Evolutionary conservation across 2,888 invertebrate genomes (phyloP), one percentile per base, ranked within the genome.

Genomic region (Ischnus inquisitorius): DNA sequence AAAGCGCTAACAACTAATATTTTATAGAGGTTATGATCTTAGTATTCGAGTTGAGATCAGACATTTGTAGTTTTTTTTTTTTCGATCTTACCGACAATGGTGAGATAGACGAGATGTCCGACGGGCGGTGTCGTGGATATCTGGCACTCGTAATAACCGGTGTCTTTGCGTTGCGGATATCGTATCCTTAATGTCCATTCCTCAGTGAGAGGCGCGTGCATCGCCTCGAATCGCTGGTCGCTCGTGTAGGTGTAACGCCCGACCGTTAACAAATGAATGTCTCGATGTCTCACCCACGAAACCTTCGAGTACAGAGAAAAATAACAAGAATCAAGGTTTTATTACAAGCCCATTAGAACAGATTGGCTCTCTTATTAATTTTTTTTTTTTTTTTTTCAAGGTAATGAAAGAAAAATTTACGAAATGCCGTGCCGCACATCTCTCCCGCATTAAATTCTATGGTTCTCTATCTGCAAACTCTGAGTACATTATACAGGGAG

Each of bases 71-170:
- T 34, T 34, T 34, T 34, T 34, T 34, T 34, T 34, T 34, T 22
- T 43, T 57, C 51, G 10, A 69, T 54, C 46, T 69, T 60, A 97
- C 97, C 97, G 83, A 97, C 97, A 90, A 97, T 97, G 88, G 95
- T 96, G 85, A 97, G 95, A 92, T 95, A 96, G 74, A 97, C 96
- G 54, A 96, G 96, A 92, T 97, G 97, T 41, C 97, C 97, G 60
- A 97, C 96, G 75, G 97, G 97, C 65, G 97, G 97, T 80, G 97
- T 97, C 62, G 97, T 97, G 88, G 97, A 97, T 92, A 97, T 97
- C 94, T 97, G 97, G 92, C 97, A 97, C 94, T 97, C 97, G 94
- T 97, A 97, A 90, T 97, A 95, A 46, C 97, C 97, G 4, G 96
- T 95, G 92, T 97, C 97, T 89, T 96, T 95, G 83, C 95, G 94